Percentiles rank a stretch among this genome's conserved stretches.
phyloP scores from a whole-genome alignment of 2,888 invertebrate species.

The Conistra vaccinii region DNA sequence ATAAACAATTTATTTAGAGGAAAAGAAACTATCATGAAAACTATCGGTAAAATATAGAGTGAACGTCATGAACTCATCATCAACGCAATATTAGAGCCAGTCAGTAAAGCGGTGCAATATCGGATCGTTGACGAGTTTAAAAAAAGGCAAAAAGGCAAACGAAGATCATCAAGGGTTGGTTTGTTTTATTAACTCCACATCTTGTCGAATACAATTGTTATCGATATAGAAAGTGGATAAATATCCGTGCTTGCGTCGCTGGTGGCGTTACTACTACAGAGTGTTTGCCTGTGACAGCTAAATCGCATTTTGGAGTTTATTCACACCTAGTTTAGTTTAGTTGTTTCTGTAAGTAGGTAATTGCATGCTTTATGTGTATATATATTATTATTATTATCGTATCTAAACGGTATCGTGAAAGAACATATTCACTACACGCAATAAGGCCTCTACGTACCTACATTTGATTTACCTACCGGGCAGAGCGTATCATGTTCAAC shows the following conservation, averaged over 20 bases:
- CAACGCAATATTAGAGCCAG: neutral
- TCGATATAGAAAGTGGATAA: neutral
- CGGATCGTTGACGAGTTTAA: neutral
- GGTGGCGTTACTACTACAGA: neutral
- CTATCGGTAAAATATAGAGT: neutral
- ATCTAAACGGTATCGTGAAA: too few relatives aligned
- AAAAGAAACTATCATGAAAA: neutral
- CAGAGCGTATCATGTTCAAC: neutral
- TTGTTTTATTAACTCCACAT: neutral
- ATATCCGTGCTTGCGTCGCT: neutral
- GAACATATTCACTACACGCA: neutral
- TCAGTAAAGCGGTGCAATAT: neutral
- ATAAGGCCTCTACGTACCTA: neutral
- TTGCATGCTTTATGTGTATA: too few relatives aligned
- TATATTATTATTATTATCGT: too few relatives aligned
- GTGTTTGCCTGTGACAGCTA: neutral
- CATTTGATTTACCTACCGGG: neutral
- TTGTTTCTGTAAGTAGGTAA: neutral
- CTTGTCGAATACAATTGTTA: neutral
- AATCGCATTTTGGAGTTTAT: neutral
- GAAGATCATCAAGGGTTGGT: neutral
- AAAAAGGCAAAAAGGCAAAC: neutral
- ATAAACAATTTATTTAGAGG: neutral
- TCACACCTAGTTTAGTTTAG: neutral
- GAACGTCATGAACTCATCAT: neutral